Base-by-base conservation (phyloP, 2,888 invertebrate genomes). In the Eueremaeus valkanovi region DNA sequence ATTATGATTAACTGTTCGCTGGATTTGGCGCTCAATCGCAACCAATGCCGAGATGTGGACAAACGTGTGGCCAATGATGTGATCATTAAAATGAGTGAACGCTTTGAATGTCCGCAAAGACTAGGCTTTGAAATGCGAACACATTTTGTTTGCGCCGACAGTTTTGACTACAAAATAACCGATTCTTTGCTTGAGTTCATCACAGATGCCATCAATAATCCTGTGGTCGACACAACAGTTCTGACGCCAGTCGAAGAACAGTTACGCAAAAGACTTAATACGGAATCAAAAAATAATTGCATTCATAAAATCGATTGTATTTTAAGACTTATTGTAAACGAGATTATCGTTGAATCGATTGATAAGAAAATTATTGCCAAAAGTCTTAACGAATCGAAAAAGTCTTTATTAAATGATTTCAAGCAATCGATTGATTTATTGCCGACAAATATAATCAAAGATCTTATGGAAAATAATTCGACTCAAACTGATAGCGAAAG, bases 301-400 rank as follows among this genome's bases (percentile, higher is more conserved):
- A 58, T 58, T 58, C 58, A 58, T 16, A 58, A 58, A 58, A 58
- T 58, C 11, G 58, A 58, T 58, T 58, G 58, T 24, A 27, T 58
- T 58, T 31, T 58, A 31, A 27, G 58, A 29, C 27, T n/a, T 29
- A 8, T 51, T 5, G 21, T 51, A 21, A 51, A 51, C 21, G 51
- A 51, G 21, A 51, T 51, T 51, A 51, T 51, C 9, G 21, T 51
- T 9, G 3, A 51, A 21, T 51, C 51, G 3, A 21, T 5, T n/a
- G 51, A 51, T 21, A 51, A 51, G 51, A 51, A 21, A 51, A 51
- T 1, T 51, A 21, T 51, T 21, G 51, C 51, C 51, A 51, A 51
- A 51, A 51, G 51, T 51, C 51, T 51, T 21, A 51, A 51, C 21
- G 51, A 51, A 51, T 51, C 51, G 21, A 51, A 51, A 51, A 51